Evolutionary conservation across 1,140 invertebrate species (phyloP).

Genomic region (Lysiphlebus fabarum): DNA sequence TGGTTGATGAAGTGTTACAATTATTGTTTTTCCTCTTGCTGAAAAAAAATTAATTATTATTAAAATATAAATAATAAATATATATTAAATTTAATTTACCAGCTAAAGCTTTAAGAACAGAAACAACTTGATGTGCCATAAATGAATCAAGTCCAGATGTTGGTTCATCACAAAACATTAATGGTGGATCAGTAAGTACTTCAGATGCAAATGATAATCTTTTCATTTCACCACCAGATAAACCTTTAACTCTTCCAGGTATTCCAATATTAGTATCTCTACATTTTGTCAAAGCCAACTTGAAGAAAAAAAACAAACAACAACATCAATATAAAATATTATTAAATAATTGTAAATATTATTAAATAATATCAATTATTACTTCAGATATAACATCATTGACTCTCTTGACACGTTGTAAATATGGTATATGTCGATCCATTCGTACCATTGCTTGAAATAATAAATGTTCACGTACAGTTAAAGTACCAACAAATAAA

Average conservation of each 20-base stretch:
- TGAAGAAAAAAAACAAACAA: slow-evolving; percentile 28
- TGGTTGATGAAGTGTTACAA: slow-evolving; percentile 95
- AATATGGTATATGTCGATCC: slow-evolving; percentile 75
- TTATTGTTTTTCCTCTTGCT: slow-evolving; percentile 78
- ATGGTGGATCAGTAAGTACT: slow-evolving; percentile 88
- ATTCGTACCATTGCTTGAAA: slow-evolving; percentile 91
- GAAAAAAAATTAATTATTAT: slow-evolving; percentile 19
- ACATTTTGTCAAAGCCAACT: slow-evolving; percentile 83
- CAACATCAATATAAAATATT: slow-evolving; percentile 9
- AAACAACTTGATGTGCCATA: slow-evolving; percentile 86
- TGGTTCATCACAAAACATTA: slow-evolving; percentile 97
- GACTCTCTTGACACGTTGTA: slow-evolving; percentile 76
- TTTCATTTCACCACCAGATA: slow-evolving; percentile 95
- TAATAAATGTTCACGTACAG: slow-evolving; percentile 83
- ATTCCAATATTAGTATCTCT: slow-evolving; percentile 85
- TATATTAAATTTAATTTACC: slow-evolving; percentile 29
- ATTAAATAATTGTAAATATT: not conserved
- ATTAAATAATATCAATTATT: slow-evolving; percentile 23
- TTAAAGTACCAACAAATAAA: slow-evolving; percentile 90
- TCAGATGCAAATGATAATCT: slow-evolving; percentile 94
- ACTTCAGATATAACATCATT: slow-evolving; percentile 88
- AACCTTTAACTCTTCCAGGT: slow-evolving; percentile 81
- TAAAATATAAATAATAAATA: not conserved
- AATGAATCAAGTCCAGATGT: slow-evolving; percentile 86
- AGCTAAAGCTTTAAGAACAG: slow-evolving; percentile 76